These are phyloP conservation scores for Dufourea novaeangliae DNA, from an alignment of 1,140 invertebrate genomes.

Conservation along the genomic window DNA sequence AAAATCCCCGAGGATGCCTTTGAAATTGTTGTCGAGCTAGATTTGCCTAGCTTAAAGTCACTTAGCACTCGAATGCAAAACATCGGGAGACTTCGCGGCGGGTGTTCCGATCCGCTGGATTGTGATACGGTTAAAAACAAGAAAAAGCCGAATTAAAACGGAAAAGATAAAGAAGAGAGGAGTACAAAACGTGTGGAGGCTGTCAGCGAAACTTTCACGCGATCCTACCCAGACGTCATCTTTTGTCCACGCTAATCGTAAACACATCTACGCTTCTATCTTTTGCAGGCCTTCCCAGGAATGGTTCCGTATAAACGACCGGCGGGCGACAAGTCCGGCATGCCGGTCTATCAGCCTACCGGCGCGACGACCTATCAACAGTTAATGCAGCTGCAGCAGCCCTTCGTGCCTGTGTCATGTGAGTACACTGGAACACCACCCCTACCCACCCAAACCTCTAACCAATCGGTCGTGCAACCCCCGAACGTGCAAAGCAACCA, in stretches of 20 bases:
- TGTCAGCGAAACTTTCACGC: constrained; percentile 44
- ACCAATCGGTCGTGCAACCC: constrained; percentile 76
- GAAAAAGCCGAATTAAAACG: constrained; percentile 12
- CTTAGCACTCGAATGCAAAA: not conserved
- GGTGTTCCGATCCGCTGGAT: constrained; percentile 32
- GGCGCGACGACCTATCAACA: constrained; percentile 94
- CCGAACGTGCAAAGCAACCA: constrained; percentile 76
- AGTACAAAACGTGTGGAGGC: constrained; percentile 42
- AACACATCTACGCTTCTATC: constrained; percentile 57
- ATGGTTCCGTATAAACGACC: constrained; percentile 97
- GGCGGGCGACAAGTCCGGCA: constrained; percentile 96
- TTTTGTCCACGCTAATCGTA: constrained; percentile 33
- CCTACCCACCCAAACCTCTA: constrained; percentile 83
- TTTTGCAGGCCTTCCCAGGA: constrained; percentile 93
- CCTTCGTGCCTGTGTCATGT: constrained; percentile 96
- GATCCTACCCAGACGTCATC: not conserved
- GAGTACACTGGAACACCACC: constrained; percentile 90
- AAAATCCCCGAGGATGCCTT: not conserved
- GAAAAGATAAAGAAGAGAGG: constrained; percentile 1
- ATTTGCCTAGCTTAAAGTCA: not conserved
- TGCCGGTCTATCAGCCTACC: constrained; percentile 96
- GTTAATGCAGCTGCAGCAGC: constrained; percentile 96
- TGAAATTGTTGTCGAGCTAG: constrained; percentile 3
- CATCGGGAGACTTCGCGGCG: constrained; percentile 17
- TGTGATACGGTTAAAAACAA: constrained; percentile 9